These are phyloP conservation scores for Micromussa lordhowensis DNA, from an alignment of 92 coral and sea anemone genomes.

Conservation along the genomic window DNA sequence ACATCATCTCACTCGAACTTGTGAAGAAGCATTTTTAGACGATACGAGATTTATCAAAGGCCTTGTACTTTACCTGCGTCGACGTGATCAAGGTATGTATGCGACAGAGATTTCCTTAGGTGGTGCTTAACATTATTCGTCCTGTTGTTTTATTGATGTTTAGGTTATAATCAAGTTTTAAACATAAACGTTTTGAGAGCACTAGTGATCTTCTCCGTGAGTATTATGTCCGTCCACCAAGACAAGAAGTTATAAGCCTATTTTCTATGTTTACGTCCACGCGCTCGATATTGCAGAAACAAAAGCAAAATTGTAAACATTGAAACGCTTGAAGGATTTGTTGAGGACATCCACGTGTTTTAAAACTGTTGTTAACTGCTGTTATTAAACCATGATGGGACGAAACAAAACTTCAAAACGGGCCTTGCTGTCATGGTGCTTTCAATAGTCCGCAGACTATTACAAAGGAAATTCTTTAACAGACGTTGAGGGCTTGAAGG, in stretches of 20 bases:
- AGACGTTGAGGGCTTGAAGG: background rate
- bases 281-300: background rate
- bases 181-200: background rate
- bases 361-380: no score
- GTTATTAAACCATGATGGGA: background rate
- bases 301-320: background rate
- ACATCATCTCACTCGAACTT: background rate
- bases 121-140: background rate
- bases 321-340: conserved; percentile 24
- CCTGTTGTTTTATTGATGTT: background rate
- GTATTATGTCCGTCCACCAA: background rate
- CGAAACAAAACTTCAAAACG: background rate
- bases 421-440: background rate
- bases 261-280: background rate
- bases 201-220: background rate
- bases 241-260: background rate
- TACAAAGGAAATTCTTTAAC: background rate
- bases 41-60: background rate
- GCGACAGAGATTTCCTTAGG: background rate
- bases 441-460: background rate
- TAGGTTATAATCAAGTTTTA: background rate
- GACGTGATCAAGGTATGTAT: background rate
- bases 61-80: background rate
- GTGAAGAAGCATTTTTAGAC: background rate
- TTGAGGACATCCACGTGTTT: conserved; percentile 28